phyloP scores from a whole-genome alignment of 2,113 vertebrate genomes.

The Cyanoliseus patagonus region DNA sequence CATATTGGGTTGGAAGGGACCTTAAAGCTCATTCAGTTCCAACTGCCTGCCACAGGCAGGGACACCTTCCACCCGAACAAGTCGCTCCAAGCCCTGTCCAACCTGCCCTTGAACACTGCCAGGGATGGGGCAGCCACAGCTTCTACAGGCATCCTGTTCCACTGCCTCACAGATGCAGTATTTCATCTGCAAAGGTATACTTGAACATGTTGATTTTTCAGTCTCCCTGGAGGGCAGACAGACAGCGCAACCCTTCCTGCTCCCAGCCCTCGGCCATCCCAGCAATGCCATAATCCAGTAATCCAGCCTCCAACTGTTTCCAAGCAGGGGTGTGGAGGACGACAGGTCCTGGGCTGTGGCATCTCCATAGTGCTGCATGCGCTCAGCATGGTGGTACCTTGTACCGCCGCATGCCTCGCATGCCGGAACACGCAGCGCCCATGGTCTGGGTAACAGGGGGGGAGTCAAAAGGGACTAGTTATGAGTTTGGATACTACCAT shows the following conservation, averaged over 20 bases:
- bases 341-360: background rate
- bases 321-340: background rate
- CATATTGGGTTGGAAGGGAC: background rate
- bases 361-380: background rate
- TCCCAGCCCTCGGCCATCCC: background rate
- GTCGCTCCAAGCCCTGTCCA: background rate
- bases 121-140: background rate
- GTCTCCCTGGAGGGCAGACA: background rate
- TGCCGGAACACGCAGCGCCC: background rate
- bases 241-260: rapidly evolving
- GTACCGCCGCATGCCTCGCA: background rate
- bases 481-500: slow-evolving; percentile 29
- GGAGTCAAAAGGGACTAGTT: background rate
- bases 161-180: background rate
- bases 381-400: slow-evolving; percentile 2
- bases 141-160: background rate
- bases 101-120: background rate
- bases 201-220: background rate
- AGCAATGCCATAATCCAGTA: background rate
- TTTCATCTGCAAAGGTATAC: background rate
- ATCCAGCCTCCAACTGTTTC: background rate
- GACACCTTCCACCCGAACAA: background rate
- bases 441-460: background rate
- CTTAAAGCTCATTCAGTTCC: background rate
- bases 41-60: background rate